phyloP scores from a whole-genome alignment of 2,888 invertebrate genomes.

The Acronicta aceris region DNA sequence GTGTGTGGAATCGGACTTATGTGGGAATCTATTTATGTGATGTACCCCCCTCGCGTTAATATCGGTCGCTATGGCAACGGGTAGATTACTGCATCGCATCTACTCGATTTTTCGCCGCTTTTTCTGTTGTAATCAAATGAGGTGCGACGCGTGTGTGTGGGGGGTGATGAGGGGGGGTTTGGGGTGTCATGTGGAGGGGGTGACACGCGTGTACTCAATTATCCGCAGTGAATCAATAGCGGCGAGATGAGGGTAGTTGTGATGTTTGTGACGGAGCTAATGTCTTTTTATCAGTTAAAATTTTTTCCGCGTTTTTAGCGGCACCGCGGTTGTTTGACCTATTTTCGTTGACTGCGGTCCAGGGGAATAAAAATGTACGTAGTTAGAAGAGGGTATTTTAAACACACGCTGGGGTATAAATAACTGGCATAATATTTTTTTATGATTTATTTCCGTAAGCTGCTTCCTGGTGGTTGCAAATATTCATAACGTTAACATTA shows the following conservation, averaged over 20 bases:
- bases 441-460: conserved; percentile 42
- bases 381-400: conserved; percentile 39
- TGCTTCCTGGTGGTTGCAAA: conserved; percentile 22
- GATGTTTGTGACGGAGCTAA: conserved; percentile 79
- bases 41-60: conserved; percentile 81
- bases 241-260: conserved; percentile 88
- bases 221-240: conserved; percentile 89
- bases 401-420: conserved; percentile 41
- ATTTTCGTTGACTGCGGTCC: conserved; percentile 52
- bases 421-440: conserved; percentile 39
- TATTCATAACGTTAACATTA: conserved; percentile 4
- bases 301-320: conserved; percentile 59
- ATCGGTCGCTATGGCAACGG: conserved; percentile 85
- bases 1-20: conserved; percentile 87
- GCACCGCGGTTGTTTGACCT: conserved; percentile 56
- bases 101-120: conserved; percentile 89
- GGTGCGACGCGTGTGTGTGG: conserved; percentile 82
- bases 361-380: conserved; percentile 49
- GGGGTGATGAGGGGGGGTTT: conserved; percentile 49
- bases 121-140: conserved; percentile 90
- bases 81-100: conserved; percentile 87
- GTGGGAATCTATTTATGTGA: conserved; percentile 88
- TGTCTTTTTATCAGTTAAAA: conserved; percentile 80
- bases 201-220: conserved; percentile 89
- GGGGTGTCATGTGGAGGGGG: conserved; percentile 62